Conservation (phyloP, 2,888 invertebrate species). For the Buathra laborator region DNA sequence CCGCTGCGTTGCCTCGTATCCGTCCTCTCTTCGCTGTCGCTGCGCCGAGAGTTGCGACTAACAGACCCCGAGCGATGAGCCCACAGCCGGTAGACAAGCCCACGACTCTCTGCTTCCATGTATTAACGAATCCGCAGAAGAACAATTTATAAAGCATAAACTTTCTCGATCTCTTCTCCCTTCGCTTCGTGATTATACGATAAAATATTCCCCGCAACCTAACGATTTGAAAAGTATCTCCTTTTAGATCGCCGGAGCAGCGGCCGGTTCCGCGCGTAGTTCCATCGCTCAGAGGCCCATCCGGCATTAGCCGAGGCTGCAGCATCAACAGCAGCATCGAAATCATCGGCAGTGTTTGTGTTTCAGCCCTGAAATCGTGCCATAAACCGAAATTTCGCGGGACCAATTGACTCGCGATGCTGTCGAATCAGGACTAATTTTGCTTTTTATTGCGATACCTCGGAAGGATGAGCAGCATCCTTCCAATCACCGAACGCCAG, state of each 20-base stretch:
- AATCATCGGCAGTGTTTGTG: slow-evolving; percentile 46
- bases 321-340: slow-evolving; percentile 2
- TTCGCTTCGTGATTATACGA: slow-evolving; percentile 73
- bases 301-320: slow-evolving; percentile 6
- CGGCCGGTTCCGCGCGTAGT: slow-evolving; percentile 7
- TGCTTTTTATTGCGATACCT: slow-evolving; percentile 62
- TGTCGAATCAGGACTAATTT: slow-evolving; percentile 67
- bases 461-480: slow-evolving; percentile 28
- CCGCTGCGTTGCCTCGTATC: slow-evolving; percentile 50
- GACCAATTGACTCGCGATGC: slow-evolving; percentile 59
- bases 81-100: slow-evolving; percentile 37
- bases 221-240: slow-evolving; percentile 77
- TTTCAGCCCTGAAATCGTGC: slow-evolving; percentile 29
- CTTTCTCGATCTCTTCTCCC: slow-evolving; percentile 77
- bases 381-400: slow-evolving; percentile 58
- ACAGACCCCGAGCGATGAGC: slow-evolving; percentile 13
- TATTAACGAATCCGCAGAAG: slow-evolving; percentile 83
- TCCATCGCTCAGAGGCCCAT: neutral
- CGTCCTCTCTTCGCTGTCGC: slow-evolving; percentile 3
- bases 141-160: slow-evolving; percentile 83
- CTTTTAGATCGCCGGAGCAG: slow-evolving; percentile 27
- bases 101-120: slow-evolving; percentile 27
- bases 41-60: neutral
- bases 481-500: slow-evolving; percentile 60
- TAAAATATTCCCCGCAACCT: slow-evolving; percentile 75